Base-by-base conservation (phyloP, 2,797 vertebrate species). In the Aeoliscus strigatus region DNA sequence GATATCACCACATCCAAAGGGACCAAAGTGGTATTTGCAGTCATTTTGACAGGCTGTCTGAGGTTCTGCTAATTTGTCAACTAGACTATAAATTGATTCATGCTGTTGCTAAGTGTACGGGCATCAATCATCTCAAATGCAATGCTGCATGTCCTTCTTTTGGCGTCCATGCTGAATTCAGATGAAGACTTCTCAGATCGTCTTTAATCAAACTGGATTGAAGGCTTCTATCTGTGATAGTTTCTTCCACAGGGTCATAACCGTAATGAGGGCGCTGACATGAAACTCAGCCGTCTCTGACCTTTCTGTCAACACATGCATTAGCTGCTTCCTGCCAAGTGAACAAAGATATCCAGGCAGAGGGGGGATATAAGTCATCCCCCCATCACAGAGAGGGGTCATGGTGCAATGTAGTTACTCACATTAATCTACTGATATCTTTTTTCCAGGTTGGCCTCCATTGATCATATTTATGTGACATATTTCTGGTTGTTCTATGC, bases 231-330 rank as follows among this genome's bases (percentile, higher is more conserved):
- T 61, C 51, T 39, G 29, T 27, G 39, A 28, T 47, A 44, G 28
- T 54, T 56, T n/a, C n/a, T n/a, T 25, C 30, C 29, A 24, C 46
- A 9, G 8, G 60, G 61, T 66, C 38, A 16, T 51, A 31, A 63
- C 66, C 60, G 66, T 48, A 48, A 55, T 43, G 39, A 36, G 50
- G 9, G 30, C n/a, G 16, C 47, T 18, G 2, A 40, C 50, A 66
- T 64, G 14, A 78, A 61, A 50, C 14, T 27, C 46, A 50, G 43
- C 21, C 48, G 29, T 36, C 39, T 48, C n/a, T 66, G 63, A 69
- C 67, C 62, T 69, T 65, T 69, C 36, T 50, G 52, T 64, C 72
- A 64, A 61, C 42, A 9, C 46, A 27, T 62, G 47, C 66, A 73
- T 76, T 60, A 73, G 35, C 46, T 29, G 10, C 54, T 56, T 68